phyloP scores from a whole-genome alignment of 2,113 vertebrate species.

The Xyrauchen texanus region DNA sequence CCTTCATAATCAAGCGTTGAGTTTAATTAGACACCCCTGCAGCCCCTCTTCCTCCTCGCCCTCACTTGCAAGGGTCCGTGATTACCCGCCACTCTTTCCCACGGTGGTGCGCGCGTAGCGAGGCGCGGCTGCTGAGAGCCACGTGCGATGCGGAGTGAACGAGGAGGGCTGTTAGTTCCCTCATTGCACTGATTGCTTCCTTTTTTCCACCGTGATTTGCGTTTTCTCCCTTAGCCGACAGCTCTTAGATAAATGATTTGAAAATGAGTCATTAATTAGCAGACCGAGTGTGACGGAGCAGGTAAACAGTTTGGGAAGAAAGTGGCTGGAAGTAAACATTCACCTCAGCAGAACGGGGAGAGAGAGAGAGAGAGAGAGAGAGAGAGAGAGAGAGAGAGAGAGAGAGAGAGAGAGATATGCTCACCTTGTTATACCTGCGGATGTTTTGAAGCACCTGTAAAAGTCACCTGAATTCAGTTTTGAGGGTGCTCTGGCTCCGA shows the following conservation, averaged over 20 bases:
- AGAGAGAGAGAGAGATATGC: slow-evolving; percentile 33
- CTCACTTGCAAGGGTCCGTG: slow-evolving; percentile 54
- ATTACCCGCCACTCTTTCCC: slow-evolving; percentile 65
- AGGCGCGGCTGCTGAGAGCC: slow-evolving; percentile 51
- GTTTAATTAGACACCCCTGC: slow-evolving; percentile 74
- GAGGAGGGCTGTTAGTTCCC: slow-evolving; percentile 63
- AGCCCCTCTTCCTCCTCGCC: slow-evolving; percentile 54
- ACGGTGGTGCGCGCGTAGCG: slow-evolving; percentile 59
- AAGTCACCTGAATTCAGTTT: slow-evolving; percentile 11
- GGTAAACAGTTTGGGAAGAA: slow-evolving; percentile 77
- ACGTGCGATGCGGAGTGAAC: not conserved
- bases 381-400: slow-evolving; percentile 28
- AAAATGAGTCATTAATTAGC: slow-evolving; percentile 80
- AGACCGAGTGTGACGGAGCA: slow-evolving; percentile 74
- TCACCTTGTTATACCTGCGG: not conserved
- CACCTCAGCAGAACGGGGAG: slow-evolving; percentile 66
- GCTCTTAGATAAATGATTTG: slow-evolving; percentile 73
- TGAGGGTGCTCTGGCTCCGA: not conserved
- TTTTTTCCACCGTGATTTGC: slow-evolving; percentile 60
- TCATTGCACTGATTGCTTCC: slow-evolving; percentile 72
- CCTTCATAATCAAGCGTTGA: slow-evolving; percentile 75
- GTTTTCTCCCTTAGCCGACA: slow-evolving; percentile 61
- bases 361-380: slow-evolving; percentile 37
- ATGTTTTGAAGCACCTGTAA: not conserved
- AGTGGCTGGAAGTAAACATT: slow-evolving; percentile 69